Base-by-base conservation (phyloP, 2,888 invertebrate genomes). In the Drosophila prostipennis region DNA sequence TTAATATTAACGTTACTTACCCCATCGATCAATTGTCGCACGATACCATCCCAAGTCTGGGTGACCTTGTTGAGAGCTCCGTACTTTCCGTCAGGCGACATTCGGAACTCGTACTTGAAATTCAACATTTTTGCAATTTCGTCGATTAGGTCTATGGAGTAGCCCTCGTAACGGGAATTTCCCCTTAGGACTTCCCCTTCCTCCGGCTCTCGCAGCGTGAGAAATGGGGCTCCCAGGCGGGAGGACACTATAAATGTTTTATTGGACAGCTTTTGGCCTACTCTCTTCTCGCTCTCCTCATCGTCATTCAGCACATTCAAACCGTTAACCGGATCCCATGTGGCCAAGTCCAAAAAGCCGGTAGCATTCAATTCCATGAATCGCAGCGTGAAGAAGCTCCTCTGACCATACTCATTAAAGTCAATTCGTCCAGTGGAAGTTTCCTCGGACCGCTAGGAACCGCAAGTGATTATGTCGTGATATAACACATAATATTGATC, bases 81-180 rank as follows among this genome's bases (percentile, higher is more conserved):
- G 85, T 97, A 96, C 48, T 93, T 92, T 16, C 94, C 94, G 87
- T 96, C 96, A 0, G 95, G 95, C 0, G 95, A 95, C 55, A 97
- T 92, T 77, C 95, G 94, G 76, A 97, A 94, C 79, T 93, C 93
- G 87, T 95, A 96, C 78, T 94, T 95, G 79, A 96, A 95, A 67
- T 94, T 93, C 53, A 95, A 89, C 14, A 94, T 91, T 76, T 94
- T 93, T 13, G 98, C 94, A 78, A 99, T 95, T 87, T 95, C 95
- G 72, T 96, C 94, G 79, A 99, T 96, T 26, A 99, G 93, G 92
- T 99, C 99, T 89, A 98, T 94, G 6, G 97, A 96, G 91, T 97
- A 99, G 1, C 98, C 98, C 91, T 97, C 96, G 90, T 95, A 98
- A 39, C 95, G 93, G 78, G 95, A 95, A 89, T 97, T 97, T 0